Conservation (phyloP, 53 echinoderm and acorn worm genomes). For the Actinopyga echinites region DNA sequence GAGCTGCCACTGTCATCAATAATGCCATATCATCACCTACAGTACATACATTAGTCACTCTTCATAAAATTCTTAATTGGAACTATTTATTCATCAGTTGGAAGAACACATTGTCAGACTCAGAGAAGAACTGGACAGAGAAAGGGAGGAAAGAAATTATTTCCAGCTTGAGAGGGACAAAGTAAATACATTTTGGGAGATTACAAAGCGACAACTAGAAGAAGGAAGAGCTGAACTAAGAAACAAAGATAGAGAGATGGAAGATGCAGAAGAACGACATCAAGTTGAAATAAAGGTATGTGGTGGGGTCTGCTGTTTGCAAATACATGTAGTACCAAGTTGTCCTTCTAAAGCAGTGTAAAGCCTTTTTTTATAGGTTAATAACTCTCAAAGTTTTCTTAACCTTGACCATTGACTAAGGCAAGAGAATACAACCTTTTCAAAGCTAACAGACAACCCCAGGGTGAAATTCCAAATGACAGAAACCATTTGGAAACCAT, state of each 20-base stretch:
- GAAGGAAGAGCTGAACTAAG: constrained; percentile 85
- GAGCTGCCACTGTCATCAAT: too few relatives aligned
- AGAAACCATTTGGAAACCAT: too few relatives aligned
- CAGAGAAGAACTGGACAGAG: constrained; percentile 91
- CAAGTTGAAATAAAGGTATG: constrained; percentile 97
- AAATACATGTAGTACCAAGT: neutral
- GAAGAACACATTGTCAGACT: constrained; percentile 93
- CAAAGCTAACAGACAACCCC: too few relatives aligned
- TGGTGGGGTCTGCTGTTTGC: neutral
- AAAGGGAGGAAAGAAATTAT: constrained; percentile 90
- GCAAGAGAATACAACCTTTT: too few relatives aligned
- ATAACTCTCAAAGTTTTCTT: too few relatives aligned
- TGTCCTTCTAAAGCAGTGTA: too few relatives aligned
- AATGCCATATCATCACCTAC: too few relatives aligned
- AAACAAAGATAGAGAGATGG: constrained; percentile 98
- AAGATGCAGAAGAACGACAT: constrained; percentile 97
- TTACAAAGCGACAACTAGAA: constrained; percentile 89
- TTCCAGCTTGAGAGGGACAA: constrained; percentile 95
- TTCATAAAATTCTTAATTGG: too few relatives aligned
- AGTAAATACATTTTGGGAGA: constrained; percentile 99
- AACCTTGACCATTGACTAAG: too few relatives aligned
- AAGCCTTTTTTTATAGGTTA: too few relatives aligned
- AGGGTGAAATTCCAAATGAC: too few relatives aligned
- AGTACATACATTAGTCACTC: too few relatives aligned
- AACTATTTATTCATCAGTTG: constrained; percentile 53